phyloP scores from a whole-genome alignment of 1,140 invertebrate genomes.

The Agraylea sexmaculata region DNA sequence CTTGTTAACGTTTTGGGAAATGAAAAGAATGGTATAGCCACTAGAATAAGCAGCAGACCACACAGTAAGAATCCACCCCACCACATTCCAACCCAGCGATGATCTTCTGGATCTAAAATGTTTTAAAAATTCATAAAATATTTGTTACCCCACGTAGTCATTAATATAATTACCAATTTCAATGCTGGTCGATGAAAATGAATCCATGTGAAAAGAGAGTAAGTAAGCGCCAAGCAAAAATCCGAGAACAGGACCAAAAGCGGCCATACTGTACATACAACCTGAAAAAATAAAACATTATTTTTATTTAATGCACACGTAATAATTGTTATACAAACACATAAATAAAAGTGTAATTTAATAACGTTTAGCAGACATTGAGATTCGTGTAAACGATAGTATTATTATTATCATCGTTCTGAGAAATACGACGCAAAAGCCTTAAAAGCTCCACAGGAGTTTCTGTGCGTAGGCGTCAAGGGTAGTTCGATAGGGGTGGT shows the following conservation, averaged over 20 bases:
- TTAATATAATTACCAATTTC: conserved; percentile 48
- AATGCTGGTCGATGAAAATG: conserved; percentile 55
- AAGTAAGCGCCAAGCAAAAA: conserved; percentile 85
- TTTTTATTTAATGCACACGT: too few relatives aligned
- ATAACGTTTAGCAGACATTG: too few relatives aligned
- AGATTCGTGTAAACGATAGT: too few relatives aligned
- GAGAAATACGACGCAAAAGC: too few relatives aligned
- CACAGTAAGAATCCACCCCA: conserved; percentile 86
- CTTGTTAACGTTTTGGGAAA: conserved; percentile 77
- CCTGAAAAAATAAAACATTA: conserved; percentile 42
- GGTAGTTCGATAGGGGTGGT: too few relatives aligned
- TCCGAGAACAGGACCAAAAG: conserved; percentile 84
- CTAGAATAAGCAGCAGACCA: conserved; percentile 65
- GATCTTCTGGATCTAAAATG: conserved; percentile 59
- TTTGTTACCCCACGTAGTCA: neutral
- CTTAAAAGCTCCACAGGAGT: too few relatives aligned
- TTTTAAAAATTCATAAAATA: neutral
- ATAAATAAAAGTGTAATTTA: too few relatives aligned
- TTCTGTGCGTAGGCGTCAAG: too few relatives aligned
- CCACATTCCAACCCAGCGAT: conserved; percentile 89
- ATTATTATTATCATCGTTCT: too few relatives aligned
- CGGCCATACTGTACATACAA: conserved; percentile 87
- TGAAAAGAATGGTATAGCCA: conserved; percentile 77
- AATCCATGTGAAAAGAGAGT: conserved; percentile 82
- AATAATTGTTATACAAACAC: too few relatives aligned